phyloP scores from a whole-genome alignment of 2,888 invertebrate genomes.

The Amphiduros pacificus region DNA sequence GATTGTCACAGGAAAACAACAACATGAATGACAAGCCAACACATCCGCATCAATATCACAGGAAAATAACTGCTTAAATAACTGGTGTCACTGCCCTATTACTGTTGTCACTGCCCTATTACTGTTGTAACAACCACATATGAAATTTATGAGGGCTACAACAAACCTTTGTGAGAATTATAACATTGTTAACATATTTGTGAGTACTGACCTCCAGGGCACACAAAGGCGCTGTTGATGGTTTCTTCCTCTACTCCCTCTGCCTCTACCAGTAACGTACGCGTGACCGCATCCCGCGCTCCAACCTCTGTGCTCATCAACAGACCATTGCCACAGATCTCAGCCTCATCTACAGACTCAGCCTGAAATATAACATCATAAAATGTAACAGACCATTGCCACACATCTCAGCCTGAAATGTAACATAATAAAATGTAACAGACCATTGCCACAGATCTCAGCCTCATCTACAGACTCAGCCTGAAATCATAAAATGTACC shows the following conservation, averaged over 20 bases:
- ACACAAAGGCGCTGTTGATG: constrained; percentile 68
- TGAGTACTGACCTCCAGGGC: constrained; percentile 58
- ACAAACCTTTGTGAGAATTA: not conserved
- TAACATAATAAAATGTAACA: too few species aligned
- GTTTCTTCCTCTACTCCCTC: constrained; percentile 73
- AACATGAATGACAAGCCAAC: too few species aligned
- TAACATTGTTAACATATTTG: not conserved
- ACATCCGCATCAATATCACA: too few species aligned
- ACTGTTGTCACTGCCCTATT: too few species aligned
- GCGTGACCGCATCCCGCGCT: constrained; percentile 48
- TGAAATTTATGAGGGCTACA: too few species aligned
- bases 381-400: not conserved
- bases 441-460: too few species aligned
- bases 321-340: constrained; percentile 42
- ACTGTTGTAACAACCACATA: too few species aligned
- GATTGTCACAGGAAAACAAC: too few species aligned
- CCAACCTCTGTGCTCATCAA: constrained; percentile 35
- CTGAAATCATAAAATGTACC: too few species aligned
- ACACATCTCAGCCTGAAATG: not conserved
- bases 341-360: constrained; percentile 37
- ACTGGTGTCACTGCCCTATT: too few species aligned
- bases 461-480: too few species aligned
- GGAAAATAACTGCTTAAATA: too few species aligned
- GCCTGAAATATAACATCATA: constrained; percentile 46
- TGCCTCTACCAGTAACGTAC: constrained; percentile 60